Base-by-base conservation (phyloP, 2,888 invertebrate genomes). In the Heterodera filipjevi region DNA sequence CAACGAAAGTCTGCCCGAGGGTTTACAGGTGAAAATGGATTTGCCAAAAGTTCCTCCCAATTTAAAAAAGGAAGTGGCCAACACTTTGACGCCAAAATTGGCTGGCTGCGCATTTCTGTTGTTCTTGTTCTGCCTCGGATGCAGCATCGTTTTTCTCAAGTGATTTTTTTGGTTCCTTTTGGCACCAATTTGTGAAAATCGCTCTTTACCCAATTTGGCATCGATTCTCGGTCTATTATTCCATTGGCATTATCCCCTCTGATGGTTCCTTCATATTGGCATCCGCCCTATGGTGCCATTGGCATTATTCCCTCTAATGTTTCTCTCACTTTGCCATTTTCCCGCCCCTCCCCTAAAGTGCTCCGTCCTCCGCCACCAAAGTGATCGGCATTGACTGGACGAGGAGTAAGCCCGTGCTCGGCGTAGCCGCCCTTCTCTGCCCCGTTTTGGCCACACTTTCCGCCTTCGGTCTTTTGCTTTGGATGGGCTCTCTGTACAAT, bases 1-100 rank as follows among this genome's bases (percentile, higher is more conserved):
- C 80, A 88, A 88, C 68, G 86, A 86, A 80, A 84, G 85, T 12
- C 83, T 88, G 32, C 86, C 87, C 0, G 86, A 86, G 68, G 88
- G 88, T 19, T 81, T 88, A 35, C 87, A 88, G 66, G 59, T 59
- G 59, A 53, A 53, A 5, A 22, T 16, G 6, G 83, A 39, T 84
- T 84, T 79, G 76, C 71, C 1, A 59, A 84, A 19, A 82, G 68
- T n/a, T 81, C 82, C 27, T 59, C 22, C 2, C 32, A 3, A 14
- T 5, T 73, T 87, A 27, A 86, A 87, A 27, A 86, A 87, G 70
- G 84, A 84, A 46, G 83, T 83, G 35, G 83, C 84, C 14, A 80
- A 83, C 72, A 80, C 81, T 3, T 44, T 83, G 66, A 83, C 78
- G 27, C 83, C 84, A 12, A 83, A 83, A 46, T 83, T 84, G 70